A percentile compares a stretch with the other conserved stretches of the same genome.
Conservation (phyloP, 2,113 vertebrate genomes). For the Atlantisia rogersi region DNA sequence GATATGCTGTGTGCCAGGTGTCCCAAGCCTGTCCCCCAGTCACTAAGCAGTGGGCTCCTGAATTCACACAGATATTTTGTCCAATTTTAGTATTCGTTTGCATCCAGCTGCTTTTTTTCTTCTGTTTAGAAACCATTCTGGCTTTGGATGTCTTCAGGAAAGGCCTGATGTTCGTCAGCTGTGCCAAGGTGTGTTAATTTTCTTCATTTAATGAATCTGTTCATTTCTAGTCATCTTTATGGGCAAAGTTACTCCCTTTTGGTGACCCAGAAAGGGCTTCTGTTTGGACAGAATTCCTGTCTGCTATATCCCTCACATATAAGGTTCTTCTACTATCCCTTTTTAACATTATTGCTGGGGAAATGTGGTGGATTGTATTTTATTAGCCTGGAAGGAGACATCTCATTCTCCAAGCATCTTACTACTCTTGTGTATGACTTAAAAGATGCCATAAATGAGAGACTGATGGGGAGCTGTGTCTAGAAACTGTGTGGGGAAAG, state of each 20-base stretch:
- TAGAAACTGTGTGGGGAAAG: neutral
- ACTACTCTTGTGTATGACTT: neutral
- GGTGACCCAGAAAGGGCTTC: neutral
- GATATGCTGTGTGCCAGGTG: neutral
- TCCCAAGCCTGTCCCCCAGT: neutral
- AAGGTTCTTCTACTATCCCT: neutral
- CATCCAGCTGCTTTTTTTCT: neutral
- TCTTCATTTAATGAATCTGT: neutral
- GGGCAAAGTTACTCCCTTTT: neutral
- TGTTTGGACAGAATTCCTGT: neutral
- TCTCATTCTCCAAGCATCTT: neutral
- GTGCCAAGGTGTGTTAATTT: conserved; percentile 84
- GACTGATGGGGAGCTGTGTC: neutral
- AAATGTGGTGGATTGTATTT: neutral
- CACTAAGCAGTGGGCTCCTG: neutral
- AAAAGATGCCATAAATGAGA: neutral
- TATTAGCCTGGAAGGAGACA: neutral
- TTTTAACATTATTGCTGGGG: neutral
- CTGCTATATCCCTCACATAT: neutral
- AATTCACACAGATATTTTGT: neutral
- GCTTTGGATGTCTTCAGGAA: conserved; percentile 93
- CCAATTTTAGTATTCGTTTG: neutral
- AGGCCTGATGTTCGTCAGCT: conserved; percentile 87
- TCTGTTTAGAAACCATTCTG: conserved; percentile 85
- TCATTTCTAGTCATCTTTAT: neutral